Conservation (phyloP, 2,797 vertebrate species). For the Iguana delicatissima region DNA sequence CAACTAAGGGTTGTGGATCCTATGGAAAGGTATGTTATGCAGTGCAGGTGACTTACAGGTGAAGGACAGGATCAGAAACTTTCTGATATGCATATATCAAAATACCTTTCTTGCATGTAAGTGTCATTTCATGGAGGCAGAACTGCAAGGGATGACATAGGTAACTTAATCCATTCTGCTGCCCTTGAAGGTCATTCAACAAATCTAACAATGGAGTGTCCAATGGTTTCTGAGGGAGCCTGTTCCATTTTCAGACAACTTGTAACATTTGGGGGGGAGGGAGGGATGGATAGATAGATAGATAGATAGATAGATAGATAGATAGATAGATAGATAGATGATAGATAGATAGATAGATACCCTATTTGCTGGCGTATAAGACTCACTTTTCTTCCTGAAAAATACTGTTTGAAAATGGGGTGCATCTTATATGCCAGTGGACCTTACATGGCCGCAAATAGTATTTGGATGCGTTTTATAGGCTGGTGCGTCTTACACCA, state of each 20-base stretch:
- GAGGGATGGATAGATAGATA: no score
- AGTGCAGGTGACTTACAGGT: background rate
- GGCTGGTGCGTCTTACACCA: no score
- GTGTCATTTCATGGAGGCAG: background rate
- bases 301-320: background rate
- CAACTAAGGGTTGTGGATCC: background rate
- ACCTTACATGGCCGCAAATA: no score
- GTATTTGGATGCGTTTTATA: no score
- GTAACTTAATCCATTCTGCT: background rate
- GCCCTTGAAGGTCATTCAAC: background rate
- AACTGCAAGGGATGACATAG: background rate
- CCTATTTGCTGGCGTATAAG: no score
- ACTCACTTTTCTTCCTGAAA: no score
- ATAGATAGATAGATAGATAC: no score
- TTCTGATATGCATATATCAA: background rate
- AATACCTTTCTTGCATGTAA: background rate
- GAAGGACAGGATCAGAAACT: background rate
- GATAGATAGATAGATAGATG: no score
- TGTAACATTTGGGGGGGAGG: background rate
- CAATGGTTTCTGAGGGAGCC: background rate
- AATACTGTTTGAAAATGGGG: no score
- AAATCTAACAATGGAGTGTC: background rate
- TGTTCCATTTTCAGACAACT: background rate
- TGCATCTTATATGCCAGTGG: no score
- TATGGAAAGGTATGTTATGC: background rate